Conservation (phyloP, 2,797 vertebrate species). For the Gymnopithys bicolor region DNA sequence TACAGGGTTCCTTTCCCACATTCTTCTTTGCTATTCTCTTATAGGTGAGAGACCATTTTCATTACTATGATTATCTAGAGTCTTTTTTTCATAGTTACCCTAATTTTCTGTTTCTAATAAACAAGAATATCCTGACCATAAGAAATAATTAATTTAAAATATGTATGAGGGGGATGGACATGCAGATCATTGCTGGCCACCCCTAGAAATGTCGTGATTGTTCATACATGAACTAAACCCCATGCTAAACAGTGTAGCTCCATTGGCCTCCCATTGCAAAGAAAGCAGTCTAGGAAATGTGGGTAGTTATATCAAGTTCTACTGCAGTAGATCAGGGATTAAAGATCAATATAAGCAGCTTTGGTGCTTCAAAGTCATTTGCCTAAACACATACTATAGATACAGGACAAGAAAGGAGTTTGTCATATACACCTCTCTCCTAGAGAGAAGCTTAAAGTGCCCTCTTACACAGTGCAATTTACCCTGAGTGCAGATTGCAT, state of each 20-base stretch:
- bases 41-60: background rate
- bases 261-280: background rate
- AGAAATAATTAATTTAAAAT: background rate
- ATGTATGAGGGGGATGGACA: background rate
- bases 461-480: conserved; percentile 48
- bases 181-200: background rate
- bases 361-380: conserved; percentile 38
- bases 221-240: background rate
- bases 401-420: conserved; percentile 23
- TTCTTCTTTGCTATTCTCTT: background rate
- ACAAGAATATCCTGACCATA: background rate
- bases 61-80: background rate
- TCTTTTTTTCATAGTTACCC: background rate
- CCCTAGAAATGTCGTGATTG: background rate
- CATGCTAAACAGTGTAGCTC: background rate
- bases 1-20: background rate
- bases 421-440: conserved; percentile 18
- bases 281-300: background rate
- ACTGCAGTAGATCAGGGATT: conserved; percentile 19
- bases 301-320: background rate
- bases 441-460: conserved; percentile 32
- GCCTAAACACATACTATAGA: conserved; percentile 19
- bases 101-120: background rate
- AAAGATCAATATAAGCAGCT: conserved; percentile 52
- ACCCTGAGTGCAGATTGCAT: conserved; percentile 57